Evolutionary conservation across 2,888 invertebrate genomes (phyloP).

Genomic region (Ditula angustiorana): DNA sequence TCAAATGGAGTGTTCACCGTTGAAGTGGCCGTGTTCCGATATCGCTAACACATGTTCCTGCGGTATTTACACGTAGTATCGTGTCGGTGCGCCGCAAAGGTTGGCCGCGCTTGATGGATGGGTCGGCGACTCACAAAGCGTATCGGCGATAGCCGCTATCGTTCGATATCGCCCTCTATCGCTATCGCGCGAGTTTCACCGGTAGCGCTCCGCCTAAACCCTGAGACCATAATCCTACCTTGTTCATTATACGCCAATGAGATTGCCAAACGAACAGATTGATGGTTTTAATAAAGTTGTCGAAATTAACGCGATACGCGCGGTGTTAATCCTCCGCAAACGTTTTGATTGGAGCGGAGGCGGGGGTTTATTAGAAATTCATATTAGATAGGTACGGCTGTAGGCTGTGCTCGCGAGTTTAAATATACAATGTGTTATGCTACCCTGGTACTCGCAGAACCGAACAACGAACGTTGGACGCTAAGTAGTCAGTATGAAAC

Average conservation of each 20-base stretch:
- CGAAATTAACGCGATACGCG: slow-evolving; percentile 41
- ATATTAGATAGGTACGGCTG: slow-evolving; percentile 12
- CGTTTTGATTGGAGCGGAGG: slow-evolving; percentile 39
- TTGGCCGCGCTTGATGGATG: slow-evolving; percentile 75
- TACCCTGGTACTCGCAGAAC: not conserved
- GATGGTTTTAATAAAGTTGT: slow-evolving; percentile 63
- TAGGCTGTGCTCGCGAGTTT: not conserved
- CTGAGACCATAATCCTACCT: slow-evolving; percentile 68
- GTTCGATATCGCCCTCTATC: slow-evolving; percentile 57
- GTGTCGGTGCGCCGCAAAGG: slow-evolving; percentile 78
- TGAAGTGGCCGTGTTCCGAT: slow-evolving; percentile 79
- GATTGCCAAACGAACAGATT: slow-evolving; percentile 63
- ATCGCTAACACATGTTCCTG: slow-evolving; percentile 78
- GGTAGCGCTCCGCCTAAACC: slow-evolving; percentile 58
- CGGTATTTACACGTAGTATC: slow-evolving; percentile 68
- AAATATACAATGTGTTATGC: slow-evolving; percentile 8
- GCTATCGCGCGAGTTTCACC: slow-evolving; percentile 47
- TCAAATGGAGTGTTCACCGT: slow-evolving; percentile 64
- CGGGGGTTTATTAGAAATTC: slow-evolving; percentile 31
- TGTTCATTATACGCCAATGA: slow-evolving; percentile 77
- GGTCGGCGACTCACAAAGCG: slow-evolving; percentile 81
- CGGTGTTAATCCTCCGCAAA: slow-evolving; percentile 42
- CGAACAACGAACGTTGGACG: not conserved
- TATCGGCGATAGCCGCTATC: slow-evolving; percentile 74
- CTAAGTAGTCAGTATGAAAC: slow-evolving; percentile 2